phyloP scores from a whole-genome alignment of 2,888 invertebrate species.

The Diarsia mendica region DNA sequence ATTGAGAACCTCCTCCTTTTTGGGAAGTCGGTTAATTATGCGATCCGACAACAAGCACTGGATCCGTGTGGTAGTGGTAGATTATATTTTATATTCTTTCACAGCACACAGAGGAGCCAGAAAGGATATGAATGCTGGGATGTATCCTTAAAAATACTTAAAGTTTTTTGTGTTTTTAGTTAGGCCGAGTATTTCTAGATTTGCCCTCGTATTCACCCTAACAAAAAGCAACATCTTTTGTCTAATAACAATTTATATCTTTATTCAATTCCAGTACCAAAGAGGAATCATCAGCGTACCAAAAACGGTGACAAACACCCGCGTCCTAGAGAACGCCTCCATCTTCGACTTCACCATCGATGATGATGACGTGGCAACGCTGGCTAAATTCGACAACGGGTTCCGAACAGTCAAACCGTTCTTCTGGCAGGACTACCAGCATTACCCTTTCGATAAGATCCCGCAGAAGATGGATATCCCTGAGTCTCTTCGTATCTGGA shows the following conservation, averaged over 20 bases:
- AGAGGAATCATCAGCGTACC: conserved; percentile 79
- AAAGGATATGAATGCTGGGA: no score
- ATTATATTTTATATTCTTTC: no score
- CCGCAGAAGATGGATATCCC: conserved; percentile 48
- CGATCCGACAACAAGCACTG: no score
- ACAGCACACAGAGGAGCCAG: no score
- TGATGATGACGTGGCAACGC: conserved; percentile 68
- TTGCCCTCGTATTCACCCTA: no score
- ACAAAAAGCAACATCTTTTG: background rate
- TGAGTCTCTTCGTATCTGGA: conserved; percentile 40
- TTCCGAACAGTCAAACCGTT: conserved; percentile 73
- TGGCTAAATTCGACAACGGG: conserved; percentile 78
- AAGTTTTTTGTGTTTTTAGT: no score
- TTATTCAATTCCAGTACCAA: conserved; percentile 60
- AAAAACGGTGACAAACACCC: conserved; percentile 77
- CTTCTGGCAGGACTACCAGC: conserved; percentile 76
- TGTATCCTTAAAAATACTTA: no score
- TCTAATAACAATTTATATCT: background rate
- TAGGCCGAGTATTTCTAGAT: no score
- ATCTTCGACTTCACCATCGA: conserved; percentile 82
- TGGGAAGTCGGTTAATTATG: no score
- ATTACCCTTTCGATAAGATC: conserved; percentile 63
- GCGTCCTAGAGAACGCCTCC: conserved; percentile 80
- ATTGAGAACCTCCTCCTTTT: no score
- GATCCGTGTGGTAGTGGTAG: no score